Evolutionary conservation across 2,113 vertebrate genomes (phyloP).

Genomic region (Carassius carassius): DNA sequence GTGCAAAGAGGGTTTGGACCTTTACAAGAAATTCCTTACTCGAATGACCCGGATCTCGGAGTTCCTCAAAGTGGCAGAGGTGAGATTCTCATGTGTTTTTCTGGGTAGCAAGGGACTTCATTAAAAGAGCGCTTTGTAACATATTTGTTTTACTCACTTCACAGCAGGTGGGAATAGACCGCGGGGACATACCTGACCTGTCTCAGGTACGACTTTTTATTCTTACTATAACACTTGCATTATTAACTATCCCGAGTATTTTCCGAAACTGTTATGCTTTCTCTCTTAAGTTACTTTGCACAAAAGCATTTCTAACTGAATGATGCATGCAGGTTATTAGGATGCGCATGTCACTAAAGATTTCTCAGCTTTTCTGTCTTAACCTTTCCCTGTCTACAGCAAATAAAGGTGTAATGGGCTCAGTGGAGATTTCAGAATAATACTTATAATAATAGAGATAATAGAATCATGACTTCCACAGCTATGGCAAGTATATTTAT

Average conservation of each 20-base stretch:
- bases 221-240: neutral
- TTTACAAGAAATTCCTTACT: constrained; percentile 98
- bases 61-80: constrained; percentile 99
- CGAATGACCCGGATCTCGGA: constrained; percentile 98
- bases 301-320: constrained; percentile 47
- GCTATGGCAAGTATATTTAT: neutral
- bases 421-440: constrained; percentile 30
- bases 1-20: constrained; percentile 97
- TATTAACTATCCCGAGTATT: neutral
- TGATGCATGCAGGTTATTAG: constrained; percentile 67
- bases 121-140: constrained; percentile 26
- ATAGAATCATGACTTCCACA: neutral
- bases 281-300: constrained; percentile 33
- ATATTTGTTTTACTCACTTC: constrained; percentile 43
- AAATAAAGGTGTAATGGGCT: constrained; percentile 75
- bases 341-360: constrained; percentile 67
- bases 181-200: constrained; percentile 98
- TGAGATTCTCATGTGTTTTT: constrained; percentile 64
- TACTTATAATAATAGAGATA: neutral
- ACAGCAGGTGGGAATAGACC: constrained; percentile 98
- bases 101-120: neutral
- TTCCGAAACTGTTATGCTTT: neutral
- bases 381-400: constrained; percentile 64
- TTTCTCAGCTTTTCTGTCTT: constrained; percentile 59
- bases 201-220: constrained; percentile 82